A percentile compares a stretch with the other conserved stretches of the same genome.
phyloP scores from a whole-genome alignment of 2,113 vertebrate species.

The Tretioscincus oriximinensis region DNA sequence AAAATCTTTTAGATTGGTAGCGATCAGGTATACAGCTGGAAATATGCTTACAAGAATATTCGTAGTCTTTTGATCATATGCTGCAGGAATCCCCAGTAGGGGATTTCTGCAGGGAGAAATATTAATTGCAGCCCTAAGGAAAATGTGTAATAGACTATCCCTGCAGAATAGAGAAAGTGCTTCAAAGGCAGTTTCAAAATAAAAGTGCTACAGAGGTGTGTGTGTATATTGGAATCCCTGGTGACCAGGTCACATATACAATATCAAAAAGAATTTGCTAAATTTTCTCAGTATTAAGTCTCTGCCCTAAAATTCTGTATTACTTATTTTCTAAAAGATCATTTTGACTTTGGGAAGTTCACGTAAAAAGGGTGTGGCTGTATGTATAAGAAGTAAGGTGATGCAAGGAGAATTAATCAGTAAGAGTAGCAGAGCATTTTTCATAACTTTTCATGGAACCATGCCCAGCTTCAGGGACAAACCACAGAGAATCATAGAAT shows the following conservation, averaged over 20 bases:
- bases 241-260: neutral
- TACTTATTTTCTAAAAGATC: neutral
- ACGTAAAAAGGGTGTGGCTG: neutral
- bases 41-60: neutral
- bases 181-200: conserved; percentile 24
- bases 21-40: neutral
- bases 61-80: neutral
- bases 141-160: neutral
- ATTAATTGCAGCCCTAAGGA: neutral
- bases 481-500: too few species aligned
- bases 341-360: too few species aligned
- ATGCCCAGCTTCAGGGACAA: too few species aligned
- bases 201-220: conserved; percentile 9
- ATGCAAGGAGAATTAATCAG: neutral
- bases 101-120: conserved; percentile 12
- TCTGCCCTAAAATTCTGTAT: neutral
- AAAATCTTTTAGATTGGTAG: neutral
- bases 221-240: neutral
- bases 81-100: neutral
- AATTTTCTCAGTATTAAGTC: neutral
- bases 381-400: neutral
- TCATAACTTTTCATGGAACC: too few species aligned
- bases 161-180: conserved; percentile 14
- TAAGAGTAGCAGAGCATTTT: neutral
- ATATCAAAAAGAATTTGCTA: neutral